phyloP scores from a whole-genome alignment of 2,888 invertebrate species.

The Acleris holmiana region DNA sequence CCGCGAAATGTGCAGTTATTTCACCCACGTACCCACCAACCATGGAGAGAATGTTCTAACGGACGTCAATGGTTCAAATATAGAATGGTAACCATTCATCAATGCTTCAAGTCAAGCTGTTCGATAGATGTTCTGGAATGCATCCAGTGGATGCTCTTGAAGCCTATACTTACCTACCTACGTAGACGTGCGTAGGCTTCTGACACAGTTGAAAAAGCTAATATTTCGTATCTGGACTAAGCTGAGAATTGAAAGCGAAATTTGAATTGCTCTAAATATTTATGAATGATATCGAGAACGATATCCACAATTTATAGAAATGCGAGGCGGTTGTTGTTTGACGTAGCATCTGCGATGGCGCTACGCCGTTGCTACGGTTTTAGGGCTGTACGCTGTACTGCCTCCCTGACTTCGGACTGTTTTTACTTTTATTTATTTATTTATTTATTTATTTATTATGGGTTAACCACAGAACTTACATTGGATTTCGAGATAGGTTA shows the following conservation, averaged over 20 bases:
- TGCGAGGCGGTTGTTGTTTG: background rate
- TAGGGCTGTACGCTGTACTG: slow-evolving; percentile 4
- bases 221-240: too few species aligned
- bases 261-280: too few species aligned
- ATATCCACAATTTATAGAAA: too few species aligned
- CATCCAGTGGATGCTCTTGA: slow-evolving; percentile 31
- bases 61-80: slow-evolving; percentile 64
- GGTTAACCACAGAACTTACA: too few species aligned
- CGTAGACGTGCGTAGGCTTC: background rate
- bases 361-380: slow-evolving; percentile 11
- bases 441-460: too few species aligned
- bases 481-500: too few species aligned
- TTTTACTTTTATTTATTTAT: too few species aligned
- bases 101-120: slow-evolving; percentile 50
- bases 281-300: too few species aligned
- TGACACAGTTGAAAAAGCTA: too few species aligned
- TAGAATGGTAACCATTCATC: slow-evolving; percentile 57
- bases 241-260: too few species aligned
- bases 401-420: too few species aligned
- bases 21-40: slow-evolving; percentile 35
- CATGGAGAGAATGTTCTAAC: slow-evolving; percentile 46
- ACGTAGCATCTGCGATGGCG: slow-evolving; percentile 8
- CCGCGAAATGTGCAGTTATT: slow-evolving; percentile 27
- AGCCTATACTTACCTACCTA: slow-evolving; percentile 4
- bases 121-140: slow-evolving; percentile 48